These are phyloP conservation scores for Actinia tenebrosa DNA, from an alignment of 64 coral and sea anemone genomes.

Conservation along the genomic window DNA sequence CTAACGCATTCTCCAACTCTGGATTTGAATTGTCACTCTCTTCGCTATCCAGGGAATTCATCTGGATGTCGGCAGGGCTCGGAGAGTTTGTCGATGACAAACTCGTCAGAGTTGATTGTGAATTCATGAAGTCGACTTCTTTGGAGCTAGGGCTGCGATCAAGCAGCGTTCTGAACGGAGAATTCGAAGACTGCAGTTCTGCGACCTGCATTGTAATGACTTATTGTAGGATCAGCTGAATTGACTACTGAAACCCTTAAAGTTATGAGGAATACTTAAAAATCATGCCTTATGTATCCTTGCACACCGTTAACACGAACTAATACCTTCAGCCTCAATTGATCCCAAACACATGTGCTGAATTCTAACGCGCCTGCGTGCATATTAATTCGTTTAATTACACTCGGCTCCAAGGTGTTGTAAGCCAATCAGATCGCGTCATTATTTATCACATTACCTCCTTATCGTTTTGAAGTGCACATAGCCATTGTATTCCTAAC, in stretches of 20 bases:
- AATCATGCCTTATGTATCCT: not conserved
- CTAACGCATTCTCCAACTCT: slow-evolving; percentile 43
- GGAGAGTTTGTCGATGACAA: not conserved
- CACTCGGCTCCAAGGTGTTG: slow-evolving; percentile 13
- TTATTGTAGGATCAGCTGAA: not conserved
- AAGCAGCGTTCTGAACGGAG: slow-evolving; percentile 3
- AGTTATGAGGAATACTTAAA: not conserved
- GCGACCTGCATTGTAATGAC: slow-evolving; percentile 1
- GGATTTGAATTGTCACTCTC: slow-evolving; percentile 45
- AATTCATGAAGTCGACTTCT: slow-evolving; percentile 14
- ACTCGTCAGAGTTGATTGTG: not conserved
- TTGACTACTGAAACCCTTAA: not conserved
- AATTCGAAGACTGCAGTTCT: not conserved
- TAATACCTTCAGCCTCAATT: slow-evolving; percentile 26
- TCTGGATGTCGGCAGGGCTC: slow-evolving; percentile 1
- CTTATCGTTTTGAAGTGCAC: slow-evolving; percentile 4
- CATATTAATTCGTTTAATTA: slow-evolving; percentile 20
- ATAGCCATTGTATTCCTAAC: not conserved
- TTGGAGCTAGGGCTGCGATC: slow-evolving; percentile 9
- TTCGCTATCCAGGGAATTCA: slow-evolving; percentile 26
- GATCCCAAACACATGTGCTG: slow-evolving; percentile 26
- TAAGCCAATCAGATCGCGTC: not conserved
- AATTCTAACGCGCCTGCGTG: slow-evolving; percentile 28
- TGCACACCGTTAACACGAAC: slow-evolving; percentile 4
- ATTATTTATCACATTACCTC: not conserved